Conservation (phyloP, 2,797 vertebrate species). For the Tapera naevia region DNA sequence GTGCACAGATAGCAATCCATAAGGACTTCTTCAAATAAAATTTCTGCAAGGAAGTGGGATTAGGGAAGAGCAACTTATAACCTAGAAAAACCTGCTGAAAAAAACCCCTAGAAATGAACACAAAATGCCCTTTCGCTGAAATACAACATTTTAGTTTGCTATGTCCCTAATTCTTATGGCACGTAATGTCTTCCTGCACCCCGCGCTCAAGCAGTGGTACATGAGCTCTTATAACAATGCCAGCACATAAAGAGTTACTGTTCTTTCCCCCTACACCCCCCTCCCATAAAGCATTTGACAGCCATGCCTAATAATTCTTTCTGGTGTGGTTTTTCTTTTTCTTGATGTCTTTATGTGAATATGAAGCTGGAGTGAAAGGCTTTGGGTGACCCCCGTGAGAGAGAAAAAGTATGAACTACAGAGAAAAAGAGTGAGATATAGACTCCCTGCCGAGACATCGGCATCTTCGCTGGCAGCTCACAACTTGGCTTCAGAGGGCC, state of each 20-base stretch:
- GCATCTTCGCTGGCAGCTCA: constrained; percentile 88
- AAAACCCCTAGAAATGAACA: neutral
- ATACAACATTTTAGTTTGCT: neutral
- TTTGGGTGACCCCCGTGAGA: constrained; percentile 89
- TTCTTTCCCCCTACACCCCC: constrained; percentile 16
- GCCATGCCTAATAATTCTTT: constrained; percentile 99
- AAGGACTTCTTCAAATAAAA: neutral
- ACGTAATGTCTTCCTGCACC: neutral
- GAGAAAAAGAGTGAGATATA: constrained; percentile 74
- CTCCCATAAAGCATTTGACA: constrained; percentile 89
- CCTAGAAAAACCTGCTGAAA: neutral
- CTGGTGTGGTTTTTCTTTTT: constrained; percentile 87
- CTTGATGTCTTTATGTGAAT: constrained; percentile 98
- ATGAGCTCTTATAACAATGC: constrained; percentile 61
- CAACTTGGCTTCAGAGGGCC: constrained; percentile 91
- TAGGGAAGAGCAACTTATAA: neutral
- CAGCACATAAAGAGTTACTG: constrained; percentile 72
- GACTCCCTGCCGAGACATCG: constrained; percentile 86
- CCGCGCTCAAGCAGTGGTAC: neutral
- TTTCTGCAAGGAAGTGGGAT: neutral
- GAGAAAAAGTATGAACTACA: constrained; percentile 78
- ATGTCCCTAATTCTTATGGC: neutral
- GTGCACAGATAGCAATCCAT: neutral
- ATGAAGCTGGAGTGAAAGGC: constrained; percentile 92
- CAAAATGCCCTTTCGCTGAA: neutral